A percentile compares a stretch with the other conserved stretches of the same genome.
phyloP scores from a whole-genome alignment of 2,797 vertebrate genomes.

The Danio choprae region DNA sequence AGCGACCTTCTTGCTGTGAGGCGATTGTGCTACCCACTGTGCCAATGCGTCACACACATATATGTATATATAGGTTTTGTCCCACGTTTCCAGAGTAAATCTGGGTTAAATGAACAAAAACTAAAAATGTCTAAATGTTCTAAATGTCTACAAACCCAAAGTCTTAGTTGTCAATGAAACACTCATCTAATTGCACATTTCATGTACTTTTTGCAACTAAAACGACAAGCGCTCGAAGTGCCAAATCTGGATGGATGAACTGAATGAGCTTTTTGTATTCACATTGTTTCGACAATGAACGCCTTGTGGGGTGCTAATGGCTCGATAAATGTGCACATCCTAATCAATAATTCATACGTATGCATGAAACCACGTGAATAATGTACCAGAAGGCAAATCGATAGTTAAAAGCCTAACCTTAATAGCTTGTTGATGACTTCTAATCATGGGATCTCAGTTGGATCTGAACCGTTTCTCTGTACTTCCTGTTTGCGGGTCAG shows the following conservation, averaged over 20 bases:
- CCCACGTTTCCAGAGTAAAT: too few species aligned
- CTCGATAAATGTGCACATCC: conserved; percentile 12
- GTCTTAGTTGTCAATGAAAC: background rate
- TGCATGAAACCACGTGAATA: conserved; percentile 27
- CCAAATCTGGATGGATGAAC: conserved; percentile 40
- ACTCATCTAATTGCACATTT: conserved; percentile 8
- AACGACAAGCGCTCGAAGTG: conserved; percentile 4
- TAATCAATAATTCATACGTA: conserved; percentile 3
- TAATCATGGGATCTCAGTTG: conserved; percentile 25
- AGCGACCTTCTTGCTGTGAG: too few species aligned
- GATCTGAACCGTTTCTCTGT: conserved; percentile 22
- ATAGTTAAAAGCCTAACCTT: conserved; percentile 18
- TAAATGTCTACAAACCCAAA: too few species aligned
- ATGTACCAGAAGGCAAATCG: conserved; percentile 6
- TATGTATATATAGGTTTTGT: too few species aligned
- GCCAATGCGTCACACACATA: too few species aligned
- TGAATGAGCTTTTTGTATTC: conserved; percentile 60
- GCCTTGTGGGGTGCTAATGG: conserved; percentile 41
- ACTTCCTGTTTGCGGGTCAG: conserved; percentile 73
- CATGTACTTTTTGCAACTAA: conserved; percentile 21
- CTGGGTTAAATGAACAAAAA: too few species aligned
- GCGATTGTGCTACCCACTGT: too few species aligned
- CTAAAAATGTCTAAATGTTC: too few species aligned
- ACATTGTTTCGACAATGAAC: conserved; percentile 18
- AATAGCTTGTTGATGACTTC: background rate